Conservation (phyloP, 2,113 vertebrate genomes). For the Nothobranchius kuhntae region DNA sequence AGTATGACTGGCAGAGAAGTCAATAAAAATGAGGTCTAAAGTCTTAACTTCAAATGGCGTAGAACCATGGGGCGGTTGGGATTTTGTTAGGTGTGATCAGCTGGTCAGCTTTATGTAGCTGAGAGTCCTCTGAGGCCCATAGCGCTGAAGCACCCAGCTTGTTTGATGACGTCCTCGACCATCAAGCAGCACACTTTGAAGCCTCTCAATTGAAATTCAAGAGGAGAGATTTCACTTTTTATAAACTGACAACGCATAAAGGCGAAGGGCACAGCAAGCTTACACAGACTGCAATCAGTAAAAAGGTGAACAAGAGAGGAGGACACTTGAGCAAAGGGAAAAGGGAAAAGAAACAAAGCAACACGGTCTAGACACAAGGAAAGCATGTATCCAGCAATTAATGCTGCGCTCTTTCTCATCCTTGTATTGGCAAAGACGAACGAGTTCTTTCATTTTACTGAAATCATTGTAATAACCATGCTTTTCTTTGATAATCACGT, state of each 20-base stretch:
- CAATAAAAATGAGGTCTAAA: background rate
- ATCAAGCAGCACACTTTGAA: conserved; percentile 76
- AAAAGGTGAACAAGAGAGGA: conserved; percentile 7
- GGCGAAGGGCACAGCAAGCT: conserved; percentile 5
- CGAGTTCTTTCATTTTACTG: conserved; percentile 41
- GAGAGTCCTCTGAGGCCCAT: conserved; percentile 36
- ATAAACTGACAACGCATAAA: conserved; percentile 57
- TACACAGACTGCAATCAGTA: conserved; percentile 28
- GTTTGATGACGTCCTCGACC: conserved; percentile 64
- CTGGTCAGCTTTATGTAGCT: conserved; percentile 21
- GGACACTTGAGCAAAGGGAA: background rate
- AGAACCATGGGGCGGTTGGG: conserved; percentile 1
- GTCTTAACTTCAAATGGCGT: background rate
- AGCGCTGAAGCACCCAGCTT: conserved; percentile 30
- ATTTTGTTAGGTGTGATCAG: conserved; percentile 12
- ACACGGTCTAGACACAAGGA: background rate
- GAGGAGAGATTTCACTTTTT: conserved; percentile 71
- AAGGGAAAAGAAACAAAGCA: conserved; percentile 3
- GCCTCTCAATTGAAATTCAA: conserved; percentile 79
- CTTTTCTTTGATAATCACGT: conserved; percentile 3
- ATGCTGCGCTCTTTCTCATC: background rate
- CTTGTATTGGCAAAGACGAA: conserved; percentile 16
- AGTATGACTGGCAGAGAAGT: background rate
- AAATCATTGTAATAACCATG: conserved; percentile 17
- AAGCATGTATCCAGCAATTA: background rate